These are phyloP conservation scores for Erithacus rubecula DNA, from an alignment of 2,797 vertebrate genomes.

Conservation along the genomic window DNA sequence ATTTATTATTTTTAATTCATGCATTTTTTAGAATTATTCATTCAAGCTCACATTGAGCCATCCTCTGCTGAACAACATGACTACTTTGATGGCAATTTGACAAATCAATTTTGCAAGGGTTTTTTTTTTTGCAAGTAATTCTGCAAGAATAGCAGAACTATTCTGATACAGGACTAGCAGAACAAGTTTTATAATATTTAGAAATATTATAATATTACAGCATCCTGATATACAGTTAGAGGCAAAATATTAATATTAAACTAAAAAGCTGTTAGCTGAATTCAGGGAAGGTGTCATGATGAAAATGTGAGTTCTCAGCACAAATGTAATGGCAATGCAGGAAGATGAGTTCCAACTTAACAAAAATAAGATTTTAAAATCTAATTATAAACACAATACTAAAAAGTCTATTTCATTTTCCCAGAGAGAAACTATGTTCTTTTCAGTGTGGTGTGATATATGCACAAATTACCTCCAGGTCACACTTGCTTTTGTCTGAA, in stretches of 20 bases:
- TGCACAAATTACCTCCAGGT: neutral
- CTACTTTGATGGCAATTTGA: neutral
- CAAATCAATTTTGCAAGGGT: neutral
- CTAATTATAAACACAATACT: slow-evolving; percentile 3
- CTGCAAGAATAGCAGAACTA: neutral
- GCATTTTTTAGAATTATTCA: neutral
- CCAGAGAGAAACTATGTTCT: neutral
- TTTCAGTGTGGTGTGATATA: neutral
- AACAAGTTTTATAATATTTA: neutral
- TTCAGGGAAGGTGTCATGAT: neutral
- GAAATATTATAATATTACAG: no score
- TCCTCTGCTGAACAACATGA: neutral
- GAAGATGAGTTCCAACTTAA: neutral
- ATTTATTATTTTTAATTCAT: neutral
- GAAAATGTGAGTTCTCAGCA: neutral
- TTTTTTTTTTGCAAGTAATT: neutral
- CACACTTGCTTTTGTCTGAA: slow-evolving; percentile 14
- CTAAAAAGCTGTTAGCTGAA: neutral
- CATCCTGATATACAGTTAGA: neutral
- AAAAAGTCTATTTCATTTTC: neutral
- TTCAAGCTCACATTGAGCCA: neutral
- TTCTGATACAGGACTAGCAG: neutral
- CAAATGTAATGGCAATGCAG: neutral
- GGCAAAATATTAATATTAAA: neutral
- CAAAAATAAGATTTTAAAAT: neutral